Percentiles rank a stretch among this genome's conserved stretches.
phyloP scores from a whole-genome alignment of 2,888 invertebrate species.

The Trilocha varians region DNA sequence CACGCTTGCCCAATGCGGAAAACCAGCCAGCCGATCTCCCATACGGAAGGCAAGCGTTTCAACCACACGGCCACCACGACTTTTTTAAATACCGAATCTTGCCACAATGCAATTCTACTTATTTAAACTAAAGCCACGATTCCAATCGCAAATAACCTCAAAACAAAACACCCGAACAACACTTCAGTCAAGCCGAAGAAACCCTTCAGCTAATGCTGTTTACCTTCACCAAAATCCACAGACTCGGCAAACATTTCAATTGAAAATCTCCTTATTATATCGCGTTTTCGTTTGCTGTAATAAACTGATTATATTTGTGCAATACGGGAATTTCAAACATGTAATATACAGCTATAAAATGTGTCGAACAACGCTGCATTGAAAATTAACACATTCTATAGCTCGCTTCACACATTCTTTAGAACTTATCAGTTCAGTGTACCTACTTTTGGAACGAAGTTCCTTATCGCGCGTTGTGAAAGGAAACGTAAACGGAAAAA shows the following conservation, averaged over 20 bases:
- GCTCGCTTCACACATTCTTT: too few relatives aligned
- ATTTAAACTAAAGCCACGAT: neutral
- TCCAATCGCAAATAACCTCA: neutral
- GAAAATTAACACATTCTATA: too few relatives aligned
- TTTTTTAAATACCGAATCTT: too few relatives aligned
- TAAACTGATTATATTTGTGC: constrained; percentile 6
- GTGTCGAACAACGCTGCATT: neutral
- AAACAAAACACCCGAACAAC: neutral
- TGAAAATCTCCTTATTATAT: neutral
- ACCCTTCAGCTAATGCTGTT: neutral
- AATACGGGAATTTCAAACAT: neutral
- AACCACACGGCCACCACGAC: too few relatives aligned
- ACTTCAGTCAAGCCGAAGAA: neutral
- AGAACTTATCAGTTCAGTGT: too few relatives aligned
- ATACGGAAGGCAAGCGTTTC: too few relatives aligned
- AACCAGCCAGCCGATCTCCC: too few relatives aligned
- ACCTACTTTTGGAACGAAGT: too few relatives aligned
- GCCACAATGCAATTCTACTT: neutral
- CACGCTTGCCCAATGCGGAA: too few relatives aligned
- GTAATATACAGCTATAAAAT: neutral
- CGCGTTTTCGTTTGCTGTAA: neutral
- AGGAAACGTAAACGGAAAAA: too few relatives aligned
- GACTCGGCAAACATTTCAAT: neutral
- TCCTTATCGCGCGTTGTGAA: too few relatives aligned
- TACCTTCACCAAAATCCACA: neutral